Conservation (phyloP, 1,140 invertebrate species). For the Yoshiicerus persimilis region DNA sequence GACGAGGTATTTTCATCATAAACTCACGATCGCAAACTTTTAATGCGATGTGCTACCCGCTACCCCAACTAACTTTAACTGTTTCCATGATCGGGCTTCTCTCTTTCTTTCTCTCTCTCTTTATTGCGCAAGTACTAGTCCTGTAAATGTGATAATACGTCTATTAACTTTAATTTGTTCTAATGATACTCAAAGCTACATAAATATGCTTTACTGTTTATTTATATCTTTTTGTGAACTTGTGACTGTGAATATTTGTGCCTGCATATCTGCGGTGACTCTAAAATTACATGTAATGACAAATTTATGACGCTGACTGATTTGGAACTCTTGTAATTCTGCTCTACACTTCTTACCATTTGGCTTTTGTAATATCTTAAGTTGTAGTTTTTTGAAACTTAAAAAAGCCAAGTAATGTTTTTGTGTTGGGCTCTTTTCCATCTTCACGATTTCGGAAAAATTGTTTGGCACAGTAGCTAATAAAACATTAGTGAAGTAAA, state of each 20-base stretch:
- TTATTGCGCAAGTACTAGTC: background rate
- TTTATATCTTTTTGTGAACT: background rate
- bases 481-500: too few relatives aligned
- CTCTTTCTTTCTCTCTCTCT: background rate
- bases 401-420: too few relatives aligned
- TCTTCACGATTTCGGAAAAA: too few relatives aligned
- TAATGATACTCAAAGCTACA: background rate
- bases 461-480: too few relatives aligned
- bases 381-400: too few relatives aligned
- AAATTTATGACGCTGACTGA: background rate
- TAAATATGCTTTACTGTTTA: background rate
- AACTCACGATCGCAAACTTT: background rate
- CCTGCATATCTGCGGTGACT: background rate
- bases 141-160: background rate
- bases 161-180: background rate
- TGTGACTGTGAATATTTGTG: background rate
- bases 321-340: too few relatives aligned
- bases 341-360: too few relatives aligned
- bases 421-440: too few relatives aligned
- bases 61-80: background rate
- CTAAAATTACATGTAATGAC: background rate
- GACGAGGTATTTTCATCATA: slow-evolving; percentile 38
- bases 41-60: background rate
- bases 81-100: background rate
- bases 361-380: too few relatives aligned